Percentiles rank a stretch among this genome's conserved stretches.
Evolutionary conservation across 1,140 invertebrate species (phyloP).

Genomic region (Lepeophtheirus salmonis): DNA sequence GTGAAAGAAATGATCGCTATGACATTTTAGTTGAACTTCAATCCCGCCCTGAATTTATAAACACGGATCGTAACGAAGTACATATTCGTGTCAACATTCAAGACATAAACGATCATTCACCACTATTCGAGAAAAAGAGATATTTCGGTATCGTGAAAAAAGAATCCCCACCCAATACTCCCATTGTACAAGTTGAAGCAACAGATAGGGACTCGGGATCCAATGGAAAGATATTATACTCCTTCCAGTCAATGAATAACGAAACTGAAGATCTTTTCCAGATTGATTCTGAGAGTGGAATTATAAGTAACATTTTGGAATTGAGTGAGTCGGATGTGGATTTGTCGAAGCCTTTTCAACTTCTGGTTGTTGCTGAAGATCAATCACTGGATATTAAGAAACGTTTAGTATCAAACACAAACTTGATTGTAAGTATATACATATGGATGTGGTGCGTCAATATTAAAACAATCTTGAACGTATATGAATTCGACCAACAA

Average conservation of each 20-base stretch:
- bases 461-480: too few species aligned
- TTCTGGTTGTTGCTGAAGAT: neutral
- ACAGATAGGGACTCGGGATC: slow-evolving; percentile 54
- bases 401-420: too few species aligned
- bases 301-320: neutral
- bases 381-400: too few species aligned
- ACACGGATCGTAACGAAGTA: slow-evolving; percentile 44
- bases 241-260: neutral
- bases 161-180: slow-evolving; percentile 66
- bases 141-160: slow-evolving; percentile 85
- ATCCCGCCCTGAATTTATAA: slow-evolving; percentile 31
- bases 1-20: slow-evolving; percentile 27
- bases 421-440: too few species aligned
- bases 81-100: slow-evolving; percentile 49
- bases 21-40: slow-evolving; percentile 17
- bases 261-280: neutral
- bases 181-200: slow-evolving; percentile 70
- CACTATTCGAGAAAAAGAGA: slow-evolving; percentile 32
- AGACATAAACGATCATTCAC: slow-evolving; percentile 78
- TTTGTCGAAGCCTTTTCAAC: neutral
- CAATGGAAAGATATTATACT: neutral
- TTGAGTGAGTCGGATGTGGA: neutral
- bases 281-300: neutral
- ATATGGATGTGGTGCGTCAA: too few species aligned
- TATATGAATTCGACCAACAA: too few species aligned